Evolutionary conservation across 2,888 invertebrate species (phyloP), one percentile per base, ranked within the genome.

Genomic region (Aleiodes testaceus): DNA sequence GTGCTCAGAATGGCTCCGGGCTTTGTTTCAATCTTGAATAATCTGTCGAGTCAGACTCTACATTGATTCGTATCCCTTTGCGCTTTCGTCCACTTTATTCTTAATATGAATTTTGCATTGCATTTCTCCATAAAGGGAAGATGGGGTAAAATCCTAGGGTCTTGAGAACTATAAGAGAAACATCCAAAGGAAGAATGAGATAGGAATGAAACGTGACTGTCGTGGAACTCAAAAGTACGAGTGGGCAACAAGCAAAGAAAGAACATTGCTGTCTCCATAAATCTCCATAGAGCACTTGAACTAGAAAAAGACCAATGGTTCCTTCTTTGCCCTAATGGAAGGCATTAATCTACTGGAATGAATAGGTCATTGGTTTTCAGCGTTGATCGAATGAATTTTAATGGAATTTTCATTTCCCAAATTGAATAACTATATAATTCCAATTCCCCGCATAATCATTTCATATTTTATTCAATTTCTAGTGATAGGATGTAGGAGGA

Each of bases 211-310:
- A 30, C 20, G 64, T 64, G 66, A 59, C 64, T 50, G 30, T 66
- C 74, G 66, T 72, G 72, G 72, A 74, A 69, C 69, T 74, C 66
- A 36, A 20, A 14, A 16, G 30, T 18, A 63, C 55, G 70, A 59
- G 61, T 7, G 63, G 49, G 30, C 26, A 26, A 26, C 4, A 26
- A 26, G 45, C 52, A 36, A 50, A 64, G 44, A 47, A 53, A 55
- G 45, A 49, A 49, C 66, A 75, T 69, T 73, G 69, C 63, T 70
- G 50, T 50, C 50, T 59, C 66, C 26, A 73, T 75, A 73, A 75
- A 73, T 75, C 71, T 73, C 69, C 66, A 75, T 72, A 63, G 59
- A 14, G 63, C 49, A 30, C 55, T 64, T 26, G 44, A 65, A 64
- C 52, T 30, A 61, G 67, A 50, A 59, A 36, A 63, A 53, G 26